These are phyloP conservation scores for Caenorhabditis zanzibari DNA, from an alignment of 2,888 invertebrate genomes.

Conservation along the genomic window DNA sequence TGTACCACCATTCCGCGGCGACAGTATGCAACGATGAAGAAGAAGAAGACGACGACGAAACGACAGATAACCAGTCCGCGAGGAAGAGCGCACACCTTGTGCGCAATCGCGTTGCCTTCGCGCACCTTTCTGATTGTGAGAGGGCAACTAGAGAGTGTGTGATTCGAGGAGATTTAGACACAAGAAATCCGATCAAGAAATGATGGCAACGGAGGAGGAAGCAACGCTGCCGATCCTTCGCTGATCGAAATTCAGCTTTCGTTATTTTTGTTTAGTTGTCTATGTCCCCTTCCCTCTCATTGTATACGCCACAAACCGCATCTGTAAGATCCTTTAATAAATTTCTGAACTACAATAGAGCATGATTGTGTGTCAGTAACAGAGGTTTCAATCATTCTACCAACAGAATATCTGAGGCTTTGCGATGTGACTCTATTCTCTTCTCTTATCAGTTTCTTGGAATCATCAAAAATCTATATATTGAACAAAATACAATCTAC, in stretches of 20 bases:
- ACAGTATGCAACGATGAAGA: slow-evolving; percentile 23
- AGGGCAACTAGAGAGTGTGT: slow-evolving; percentile 12
- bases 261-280: slow-evolving; percentile 7
- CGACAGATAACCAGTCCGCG: slow-evolving; percentile 58
- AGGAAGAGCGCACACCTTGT: slow-evolving; percentile 15
- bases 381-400: no score
- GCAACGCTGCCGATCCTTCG: slow-evolving; percentile 26
- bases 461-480: no score
- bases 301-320: neutral
- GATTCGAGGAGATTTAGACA: slow-evolving; percentile 33
- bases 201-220: slow-evolving; percentile 36
- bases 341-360: no score
- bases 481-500: no score
- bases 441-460: slow-evolving; percentile 12
- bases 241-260: slow-evolving; percentile 59
- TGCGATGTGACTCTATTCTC: neutral
- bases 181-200: slow-evolving; percentile 51
- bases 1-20: neutral
- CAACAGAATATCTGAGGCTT: no score
- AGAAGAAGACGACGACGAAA: slow-evolving; percentile 48
- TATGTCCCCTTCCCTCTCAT: slow-evolving; percentile 5
- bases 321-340: no score
- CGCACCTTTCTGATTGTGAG: slow-evolving; percentile 54
- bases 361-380: no score
- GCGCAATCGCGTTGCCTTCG: slow-evolving; percentile 49